Evolutionary conservation across 2,113 vertebrate species (phyloP), one percentile per base, ranked within the genome.

Genomic region (Cynoglossus semilaevis): DNA sequence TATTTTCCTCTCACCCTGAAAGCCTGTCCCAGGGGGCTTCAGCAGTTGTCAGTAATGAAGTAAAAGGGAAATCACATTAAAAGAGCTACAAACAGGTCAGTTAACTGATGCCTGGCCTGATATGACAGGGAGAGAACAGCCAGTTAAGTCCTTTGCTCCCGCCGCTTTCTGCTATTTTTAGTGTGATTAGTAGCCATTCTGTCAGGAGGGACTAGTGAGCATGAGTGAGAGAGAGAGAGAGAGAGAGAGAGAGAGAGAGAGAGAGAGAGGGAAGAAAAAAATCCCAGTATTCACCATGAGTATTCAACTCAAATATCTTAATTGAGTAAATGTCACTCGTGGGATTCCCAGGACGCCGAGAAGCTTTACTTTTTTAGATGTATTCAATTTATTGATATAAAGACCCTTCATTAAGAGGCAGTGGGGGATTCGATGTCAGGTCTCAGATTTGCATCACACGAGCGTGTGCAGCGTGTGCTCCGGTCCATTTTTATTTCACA

Each of bases 341-440:
- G 85, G 82, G 82, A 86, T 58, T 83, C 73, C 66, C 72, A 16
- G 52, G 84, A 81, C 79, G 71, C 77, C 5, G 19, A 46, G 65
- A 80, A 73, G 70, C 51, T 55, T 37, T 18, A 60, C 70, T 79
- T 86, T 77, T 82, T 29, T 4, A 85, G 76, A 86, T 88, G 83
- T 86, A 85, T 87, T 87, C 82, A 82, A 82, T 87, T 85, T 87
- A 88, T 88, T 76, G 72, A 85, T 80, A 83, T 86, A 79, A 87
- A 86, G 80, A 72, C 68, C 79, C 70, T 81, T 86, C 77, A 87
- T 88, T 88, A 86, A 84, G 79, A 84, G 71, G 80, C 76, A 59
- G 51, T 18, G 42, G 71, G 17, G 50, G 22, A 69, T 76, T 63
- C 87, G 85, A 85, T 80, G 80, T 76, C 44, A 64, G 58, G 65